Evolutionary conservation across 1,140 invertebrate species (phyloP), one percentile per base, ranked within the genome.

Genomic region (Pogonomyrmex barbatus): DNA sequence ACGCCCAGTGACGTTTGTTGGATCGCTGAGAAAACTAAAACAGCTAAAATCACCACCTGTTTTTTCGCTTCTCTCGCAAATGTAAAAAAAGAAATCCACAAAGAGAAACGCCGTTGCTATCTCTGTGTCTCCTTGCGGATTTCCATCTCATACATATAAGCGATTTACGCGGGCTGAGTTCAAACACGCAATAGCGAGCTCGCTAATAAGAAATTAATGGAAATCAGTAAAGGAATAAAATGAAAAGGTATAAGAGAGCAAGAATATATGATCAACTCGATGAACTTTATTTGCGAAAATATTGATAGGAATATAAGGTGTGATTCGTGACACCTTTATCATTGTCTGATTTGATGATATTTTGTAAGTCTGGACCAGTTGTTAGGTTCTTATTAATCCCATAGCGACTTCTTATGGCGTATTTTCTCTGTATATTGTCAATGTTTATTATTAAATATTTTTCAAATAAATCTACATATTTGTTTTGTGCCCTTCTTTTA

Each of bases 371-470:
- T 94, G 93, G 93, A 94, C 92, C 94, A 94, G 93, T 93, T 93
- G 92, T 92, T 94, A 94, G 94, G 93, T 94, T 94, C 93, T 93
- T 93, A 93, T 94, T 94, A 94, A 90, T 93, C 94, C 90, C 91
- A 94, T 94, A 94, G 93, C 92, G 90, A 94, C 92, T 94, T 94
- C 94, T 94, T 93, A 94, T 94, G 93, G 93, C 94, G 94, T 94
- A 94, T 94, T 94, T 94, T 94, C 94, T 94, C 94, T 94, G 94
- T 94, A 94, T 94, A 94, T 94, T 94, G 93, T 94, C 94, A 94
- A 94, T 94, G 94, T 94, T 94, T 94, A 94, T 94, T 94, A 94
- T 94, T 94, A 94, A 94, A 94, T 94, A 94, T 94, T 94, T 94
- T 94, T 94, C 93, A 94, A 94, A 94, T 94, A 94, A 93, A 86